Percentiles rank a stretch among this genome's conserved stretches.
Evolutionary conservation across 2,113 vertebrate genomes (phyloP).

Genomic region (Eubucco bourcierii): DNA sequence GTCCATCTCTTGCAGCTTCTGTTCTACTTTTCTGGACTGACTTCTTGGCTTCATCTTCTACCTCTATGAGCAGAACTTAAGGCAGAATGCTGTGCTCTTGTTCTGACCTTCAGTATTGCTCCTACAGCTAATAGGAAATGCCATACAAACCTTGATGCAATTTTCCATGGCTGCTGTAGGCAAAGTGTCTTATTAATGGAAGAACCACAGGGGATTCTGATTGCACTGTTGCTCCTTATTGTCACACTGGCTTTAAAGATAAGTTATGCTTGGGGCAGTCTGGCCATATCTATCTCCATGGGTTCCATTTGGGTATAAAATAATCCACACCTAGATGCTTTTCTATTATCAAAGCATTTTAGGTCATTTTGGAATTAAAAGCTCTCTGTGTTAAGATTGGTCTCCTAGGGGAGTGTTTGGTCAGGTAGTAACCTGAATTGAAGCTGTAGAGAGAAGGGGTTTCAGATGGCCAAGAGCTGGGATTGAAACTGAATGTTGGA

Average conservation of each 20-base stretch:
- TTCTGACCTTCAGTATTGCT: constrained; percentile 35
- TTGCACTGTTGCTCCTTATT: constrained; percentile 20
- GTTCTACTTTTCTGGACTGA: background rate
- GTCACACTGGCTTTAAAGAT: constrained; percentile 34
- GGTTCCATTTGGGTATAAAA: constrained; percentile 6
- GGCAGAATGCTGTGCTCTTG: background rate
- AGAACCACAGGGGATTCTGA: constrained; percentile 27
- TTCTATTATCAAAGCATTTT: background rate
- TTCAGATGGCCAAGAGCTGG: background rate
- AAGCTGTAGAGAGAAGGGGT: background rate
- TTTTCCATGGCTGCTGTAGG: constrained; percentile 42
- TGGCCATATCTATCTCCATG: background rate
- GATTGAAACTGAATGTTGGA: background rate
- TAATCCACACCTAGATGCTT: background rate
- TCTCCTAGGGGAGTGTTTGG: background rate
- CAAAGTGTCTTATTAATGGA: constrained; percentile 31
- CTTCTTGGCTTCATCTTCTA: background rate
- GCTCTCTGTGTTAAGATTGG: background rate
- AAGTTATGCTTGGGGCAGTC: background rate
- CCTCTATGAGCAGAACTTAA: background rate
- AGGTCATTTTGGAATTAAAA: constrained; percentile 8
- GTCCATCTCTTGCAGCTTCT: background rate
- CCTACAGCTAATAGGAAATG: constrained; percentile 9
- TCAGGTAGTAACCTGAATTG: background rate
- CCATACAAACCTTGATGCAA: background rate